Evolutionary conservation across 92 coral and sea anemone genomes (phyloP), one percentile per base, ranked within the genome.

Genomic region (Bergia sp.): DNA sequence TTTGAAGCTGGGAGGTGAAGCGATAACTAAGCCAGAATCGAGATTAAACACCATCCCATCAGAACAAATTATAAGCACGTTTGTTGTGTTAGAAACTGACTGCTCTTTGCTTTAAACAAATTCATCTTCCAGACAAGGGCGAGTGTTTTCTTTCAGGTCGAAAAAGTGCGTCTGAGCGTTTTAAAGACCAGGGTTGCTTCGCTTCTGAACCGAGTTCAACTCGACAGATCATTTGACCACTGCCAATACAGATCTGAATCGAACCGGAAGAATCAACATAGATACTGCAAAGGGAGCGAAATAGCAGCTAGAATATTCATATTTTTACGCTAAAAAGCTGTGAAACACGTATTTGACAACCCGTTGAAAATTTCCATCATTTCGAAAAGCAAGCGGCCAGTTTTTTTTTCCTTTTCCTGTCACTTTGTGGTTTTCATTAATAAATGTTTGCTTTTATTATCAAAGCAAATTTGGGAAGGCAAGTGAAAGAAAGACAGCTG

Each of bases 391-490:
- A 61, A 61, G 69, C 69, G 10, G 5, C 16, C 80, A 53, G 50
- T 49, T 10, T 76, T 76, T 76, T 76, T 29, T 75, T 12, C 13
- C 47, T n/a, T 77, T 29, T 1, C 49, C 58, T 43, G 37, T 18
- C 37, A 13, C 37, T 79, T 49, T 10, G 49, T 79, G 82, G 49
- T 79, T 49, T 79, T 47, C 82, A 80, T 80, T 53, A n/a, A 50
- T 39, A 37, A 37, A 80, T 80, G 85, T 80, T 80, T 80, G 85
- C 85, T 80, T 80, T 80, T 80, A 37, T 80, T 80, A 57, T 57
- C 49, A 80, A 80, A 80, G 85, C 85, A 80, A 57, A 15, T 37
- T 80, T 57, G 44, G 47, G 29, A 83, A 83, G n/a, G 38, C 78
- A 71, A 83, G 23, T n/a, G 55, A 69, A 42, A 73, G 5, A 61